phyloP scores from a whole-genome alignment of 2,888 invertebrate species.

The Hydraecia micacea region DNA sequence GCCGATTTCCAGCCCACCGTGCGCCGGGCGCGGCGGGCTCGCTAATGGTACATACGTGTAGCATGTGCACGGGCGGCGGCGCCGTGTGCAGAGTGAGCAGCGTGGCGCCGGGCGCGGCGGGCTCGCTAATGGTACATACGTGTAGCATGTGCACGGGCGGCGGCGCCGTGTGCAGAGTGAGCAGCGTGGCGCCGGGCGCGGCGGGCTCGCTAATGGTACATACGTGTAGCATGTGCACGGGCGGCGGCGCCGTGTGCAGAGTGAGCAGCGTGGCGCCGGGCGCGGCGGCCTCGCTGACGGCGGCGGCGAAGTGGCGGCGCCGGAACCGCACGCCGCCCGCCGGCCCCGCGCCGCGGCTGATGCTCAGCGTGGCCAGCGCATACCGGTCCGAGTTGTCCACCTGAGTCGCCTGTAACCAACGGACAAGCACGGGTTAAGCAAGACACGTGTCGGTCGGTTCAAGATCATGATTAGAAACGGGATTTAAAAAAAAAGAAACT shows the following conservation, averaged over 20 bases:
- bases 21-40: too few species aligned
- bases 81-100: too few species aligned
- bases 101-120: too few species aligned
- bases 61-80: too few species aligned
- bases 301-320: constrained; percentile 92
- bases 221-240: constrained; percentile 36
- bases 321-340: constrained; percentile 91
- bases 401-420: constrained; percentile 92
- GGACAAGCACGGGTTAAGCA: neutral
- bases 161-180: too few species aligned
- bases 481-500: too few species aligned
- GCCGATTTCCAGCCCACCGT: too few species aligned
- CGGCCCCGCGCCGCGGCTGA: constrained; percentile 92
- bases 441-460: neutral
- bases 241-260: constrained; percentile 90
- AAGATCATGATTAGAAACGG: neutral
- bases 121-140: too few species aligned
- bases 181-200: too few species aligned
- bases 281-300: constrained; percentile 94
- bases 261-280: constrained; percentile 93
- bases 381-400: constrained; percentile 97
- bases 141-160: too few species aligned
- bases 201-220: too few species aligned
- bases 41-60: too few species aligned
- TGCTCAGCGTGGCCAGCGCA: constrained; percentile 95